These are phyloP conservation scores for Fratercula arctica DNA, from an alignment of 2,797 vertebrate species.

Conservation along the genomic window DNA sequence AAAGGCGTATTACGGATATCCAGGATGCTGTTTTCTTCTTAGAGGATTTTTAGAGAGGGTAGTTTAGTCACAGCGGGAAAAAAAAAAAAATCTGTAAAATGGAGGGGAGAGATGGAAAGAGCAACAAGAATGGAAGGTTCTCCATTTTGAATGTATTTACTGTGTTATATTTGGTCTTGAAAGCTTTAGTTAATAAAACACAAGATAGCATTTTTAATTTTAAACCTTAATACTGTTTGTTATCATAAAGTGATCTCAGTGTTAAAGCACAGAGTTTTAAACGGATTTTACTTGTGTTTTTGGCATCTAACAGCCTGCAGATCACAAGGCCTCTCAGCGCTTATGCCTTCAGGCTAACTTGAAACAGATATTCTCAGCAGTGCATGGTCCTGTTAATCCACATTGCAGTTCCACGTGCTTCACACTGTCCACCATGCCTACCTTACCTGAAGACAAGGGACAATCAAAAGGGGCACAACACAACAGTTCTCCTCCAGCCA, in stretches of 20 bases:
- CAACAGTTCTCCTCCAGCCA: constrained; percentile 80
- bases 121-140: background rate
- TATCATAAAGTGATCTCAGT: constrained; percentile 65
- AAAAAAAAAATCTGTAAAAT: background rate
- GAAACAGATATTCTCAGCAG: constrained; percentile 48
- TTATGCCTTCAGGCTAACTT: constrained; percentile 69
- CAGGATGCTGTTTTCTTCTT: background rate
- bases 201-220: constrained; percentile 50
- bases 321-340: constrained; percentile 65
- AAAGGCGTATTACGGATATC: background rate
- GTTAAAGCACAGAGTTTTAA: constrained; percentile 57
- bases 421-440: constrained; percentile 85
- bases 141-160: constrained; percentile 22
- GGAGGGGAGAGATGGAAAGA: background rate
- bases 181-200: constrained; percentile 57
- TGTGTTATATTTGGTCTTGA: constrained; percentile 46
- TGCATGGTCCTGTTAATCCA: constrained; percentile 58
- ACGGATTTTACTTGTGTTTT: constrained; percentile 75
- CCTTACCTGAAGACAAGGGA: constrained; percentile 90
- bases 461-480: constrained; percentile 87
- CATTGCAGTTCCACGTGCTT: constrained; percentile 75
- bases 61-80: background rate
- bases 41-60: background rate
- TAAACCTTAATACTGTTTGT: constrained; percentile 55
- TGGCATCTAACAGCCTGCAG: constrained; percentile 77